These are phyloP conservation scores for Sebastiscus albofasciatus DNA, from an alignment of 2,797 vertebrate species.

Conservation along the genomic window DNA sequence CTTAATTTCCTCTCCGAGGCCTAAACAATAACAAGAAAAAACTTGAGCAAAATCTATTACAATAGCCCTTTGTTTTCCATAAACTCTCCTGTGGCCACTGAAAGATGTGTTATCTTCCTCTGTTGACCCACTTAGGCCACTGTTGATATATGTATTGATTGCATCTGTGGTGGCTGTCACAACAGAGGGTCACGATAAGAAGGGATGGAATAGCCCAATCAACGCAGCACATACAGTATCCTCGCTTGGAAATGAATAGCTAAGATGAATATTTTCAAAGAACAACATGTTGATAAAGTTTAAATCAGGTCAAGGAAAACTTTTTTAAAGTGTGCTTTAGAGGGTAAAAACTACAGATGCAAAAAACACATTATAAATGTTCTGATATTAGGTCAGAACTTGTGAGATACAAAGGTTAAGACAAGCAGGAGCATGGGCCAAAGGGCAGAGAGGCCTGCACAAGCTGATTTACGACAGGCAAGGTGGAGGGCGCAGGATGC, in stretches of 20 bases:
- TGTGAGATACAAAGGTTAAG: constrained; percentile 32
- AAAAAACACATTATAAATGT: not conserved
- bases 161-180: constrained; percentile 69
- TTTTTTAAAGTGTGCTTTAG: constrained; percentile 6
- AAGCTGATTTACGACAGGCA: constrained; percentile 77
- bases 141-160: constrained; percentile 79
- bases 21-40: constrained; percentile 53
- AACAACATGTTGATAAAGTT: constrained; percentile 8
- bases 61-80: constrained; percentile 63
- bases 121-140: constrained; percentile 69
- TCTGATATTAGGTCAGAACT: constrained; percentile 17
- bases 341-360: constrained; percentile 1
- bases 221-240: constrained; percentile 32
- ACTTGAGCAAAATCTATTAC: constrained; percentile 55
- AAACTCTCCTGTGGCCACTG: constrained; percentile 50
- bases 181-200: constrained; percentile 57
- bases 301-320: constrained; percentile 29
- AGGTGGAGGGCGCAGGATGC: constrained; percentile 68
- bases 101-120: constrained; percentile 64
- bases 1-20: constrained; percentile 53
- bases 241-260: constrained; percentile 16
- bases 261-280: constrained; percentile 20
- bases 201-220: constrained; percentile 63
- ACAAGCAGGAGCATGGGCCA: constrained; percentile 49
- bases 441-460: constrained; percentile 40